These are phyloP conservation scores for Pseudococcus viburni DNA, from an alignment of 2,888 invertebrate genomes.

Conservation along the genomic window DNA sequence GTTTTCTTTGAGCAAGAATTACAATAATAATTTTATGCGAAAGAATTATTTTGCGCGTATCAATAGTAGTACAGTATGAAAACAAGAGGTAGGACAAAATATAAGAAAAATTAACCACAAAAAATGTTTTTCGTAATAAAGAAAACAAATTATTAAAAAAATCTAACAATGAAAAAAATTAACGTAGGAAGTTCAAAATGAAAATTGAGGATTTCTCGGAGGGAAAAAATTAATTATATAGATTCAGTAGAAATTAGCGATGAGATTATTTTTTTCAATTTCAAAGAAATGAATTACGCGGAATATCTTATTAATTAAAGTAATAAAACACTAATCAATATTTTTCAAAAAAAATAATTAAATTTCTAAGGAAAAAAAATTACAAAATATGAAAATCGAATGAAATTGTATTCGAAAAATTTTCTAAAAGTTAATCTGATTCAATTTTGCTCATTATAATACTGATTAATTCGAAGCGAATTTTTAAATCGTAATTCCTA, in stretches of 20 bases:
- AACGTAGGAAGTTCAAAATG: not conserved
- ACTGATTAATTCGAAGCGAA: not conserved
- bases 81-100: not conserved
- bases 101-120: not conserved
- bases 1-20: not conserved
- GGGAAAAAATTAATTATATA: not conserved
- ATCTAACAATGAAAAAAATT: not conserved
- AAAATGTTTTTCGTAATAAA: not conserved
- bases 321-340: too few species aligned
- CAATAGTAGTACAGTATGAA: not conserved
- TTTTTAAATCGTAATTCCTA: not conserved
- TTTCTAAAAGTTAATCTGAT: not conserved
- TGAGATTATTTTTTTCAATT: not conserved
- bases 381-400: not conserved
- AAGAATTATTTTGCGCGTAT: slow-evolving; percentile 3
- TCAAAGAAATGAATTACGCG: not conserved
- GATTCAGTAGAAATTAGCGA: not conserved
- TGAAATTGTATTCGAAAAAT: not conserved
- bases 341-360: too few species aligned
- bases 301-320: not conserved
- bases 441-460: not conserved
- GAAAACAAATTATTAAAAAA: not conserved
- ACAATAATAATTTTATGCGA: not conserved
- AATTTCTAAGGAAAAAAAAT: not conserved
- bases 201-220: not conserved